Base-by-base conservation (phyloP, 64 coral and sea anemone species). In the Pocillopora damicornis region DNA sequence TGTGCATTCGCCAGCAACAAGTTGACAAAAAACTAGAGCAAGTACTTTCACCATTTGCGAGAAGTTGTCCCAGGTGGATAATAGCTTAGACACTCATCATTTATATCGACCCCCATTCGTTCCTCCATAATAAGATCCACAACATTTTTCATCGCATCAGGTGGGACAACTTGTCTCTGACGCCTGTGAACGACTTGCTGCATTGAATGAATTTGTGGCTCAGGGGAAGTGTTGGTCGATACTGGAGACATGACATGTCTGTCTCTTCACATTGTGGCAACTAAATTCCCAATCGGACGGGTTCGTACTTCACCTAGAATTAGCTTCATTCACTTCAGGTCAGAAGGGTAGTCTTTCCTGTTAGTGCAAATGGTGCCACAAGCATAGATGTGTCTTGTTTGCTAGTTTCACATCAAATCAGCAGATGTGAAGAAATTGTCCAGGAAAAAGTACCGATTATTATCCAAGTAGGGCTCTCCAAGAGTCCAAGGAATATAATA, bases 401-500 rank as follows among this genome's bases (percentile, higher is more conserved):
- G 73, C 73, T 75, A 74, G n/a, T 25, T 5, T 30, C 60, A 36
- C 73, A 76, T 87, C 15, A 76, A 18, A 86, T 77, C 37, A 6
- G 75, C 75, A 4, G 45, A 77, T 56, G 75, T 77, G 18, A 77
- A 77, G 75, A 77, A 77, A 77, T 77, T 77, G 17, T 77, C 75
- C 45, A 77, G 57, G 75, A 77, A 77, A 26, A 77, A 77, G 57
- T 77, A 15, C 16, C 75, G 14, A 16, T 77, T 9, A 18, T 51
- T 56, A 16, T 77, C 36, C 57, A 42, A 77, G 57, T 57, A 77
- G 75, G 75, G 75, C 15, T 77, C 75, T 4, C 86, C 63, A 74
- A 76, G 74, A 76, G 87, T 79, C 87, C 77, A 89, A 37, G 81
- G 77, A 12, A 89, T 65, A 79, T 89, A 89, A 62, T 81, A 25